Conservation (phyloP, 2,797 vertebrate genomes). For the Platyrinchus mystaceus region DNA sequence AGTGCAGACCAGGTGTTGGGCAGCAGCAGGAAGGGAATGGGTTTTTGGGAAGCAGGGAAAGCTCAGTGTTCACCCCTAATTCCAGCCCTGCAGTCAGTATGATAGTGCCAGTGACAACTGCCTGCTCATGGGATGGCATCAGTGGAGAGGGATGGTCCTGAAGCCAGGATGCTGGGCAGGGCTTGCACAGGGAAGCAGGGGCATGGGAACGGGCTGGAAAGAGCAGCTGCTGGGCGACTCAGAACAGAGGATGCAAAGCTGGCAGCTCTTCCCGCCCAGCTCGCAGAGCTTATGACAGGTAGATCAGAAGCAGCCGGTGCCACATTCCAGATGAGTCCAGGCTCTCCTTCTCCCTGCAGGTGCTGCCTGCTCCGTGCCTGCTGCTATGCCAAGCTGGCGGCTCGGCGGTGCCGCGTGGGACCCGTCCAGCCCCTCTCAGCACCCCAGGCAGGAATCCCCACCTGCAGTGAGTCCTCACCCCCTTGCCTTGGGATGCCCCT, state of each 20-base stretch:
- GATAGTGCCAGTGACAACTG: rapidly evolving
- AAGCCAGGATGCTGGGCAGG: neutral
- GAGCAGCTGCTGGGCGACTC: neutral
- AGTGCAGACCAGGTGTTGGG: rapidly evolving
- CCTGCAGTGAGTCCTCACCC: slow-evolving; percentile 18
- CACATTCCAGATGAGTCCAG: rapidly evolving
- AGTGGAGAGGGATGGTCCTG: neutral
- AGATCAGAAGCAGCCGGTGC: neutral
- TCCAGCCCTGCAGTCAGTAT: neutral
- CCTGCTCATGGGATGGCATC: neutral
- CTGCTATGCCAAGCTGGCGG: slow-evolving; percentile 15
- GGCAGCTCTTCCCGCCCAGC: neutral
- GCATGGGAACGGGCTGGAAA: rapidly evolving
- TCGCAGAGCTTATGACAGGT: rapidly evolving
- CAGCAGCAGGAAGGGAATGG: neutral
- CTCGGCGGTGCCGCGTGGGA: neutral
- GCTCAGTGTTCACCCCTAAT: rapidly evolving
- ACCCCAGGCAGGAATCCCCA: neutral
- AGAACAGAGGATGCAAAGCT: neutral
- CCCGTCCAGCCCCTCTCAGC: rapidly evolving
- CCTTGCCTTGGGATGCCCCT: rapidly evolving
- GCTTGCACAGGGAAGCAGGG: neutral
- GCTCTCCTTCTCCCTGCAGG: neutral
- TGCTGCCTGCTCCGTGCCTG: slow-evolving; percentile 50
- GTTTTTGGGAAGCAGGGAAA: neutral